Evolutionary conservation across 2,113 vertebrate species (phyloP).

Genomic region (Chelonoidis abingdonii): DNA sequence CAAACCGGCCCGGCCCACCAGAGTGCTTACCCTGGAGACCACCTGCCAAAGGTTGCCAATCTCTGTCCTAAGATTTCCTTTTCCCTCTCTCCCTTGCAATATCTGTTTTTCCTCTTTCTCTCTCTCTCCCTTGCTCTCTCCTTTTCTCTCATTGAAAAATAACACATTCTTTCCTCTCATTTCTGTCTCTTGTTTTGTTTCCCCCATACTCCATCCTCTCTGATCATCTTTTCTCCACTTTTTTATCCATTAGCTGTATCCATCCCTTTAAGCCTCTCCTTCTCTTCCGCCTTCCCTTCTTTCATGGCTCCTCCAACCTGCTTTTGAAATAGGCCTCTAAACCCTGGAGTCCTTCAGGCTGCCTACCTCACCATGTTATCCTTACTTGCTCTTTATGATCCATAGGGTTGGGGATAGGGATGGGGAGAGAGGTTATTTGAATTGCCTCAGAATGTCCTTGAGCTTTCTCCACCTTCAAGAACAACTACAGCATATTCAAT

Average conservation of each 20-base stretch:
- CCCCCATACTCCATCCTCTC: neutral
- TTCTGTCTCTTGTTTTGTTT: neutral
- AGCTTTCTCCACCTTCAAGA: neutral
- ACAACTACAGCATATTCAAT: neutral
- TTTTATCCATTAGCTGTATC: neutral
- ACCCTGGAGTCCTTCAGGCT: neutral
- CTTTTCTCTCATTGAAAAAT: neutral
- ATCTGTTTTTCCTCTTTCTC: neutral
- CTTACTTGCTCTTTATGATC: neutral
- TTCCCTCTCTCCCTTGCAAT: neutral
- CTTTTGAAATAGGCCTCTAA: neutral
- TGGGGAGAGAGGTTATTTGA: neutral
- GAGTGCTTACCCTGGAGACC: too few relatives aligned
- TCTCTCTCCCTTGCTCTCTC: neutral
- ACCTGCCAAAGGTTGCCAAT: too few relatives aligned
- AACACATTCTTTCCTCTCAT: neutral
- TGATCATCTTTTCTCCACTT: neutral
- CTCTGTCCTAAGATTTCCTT: neutral
- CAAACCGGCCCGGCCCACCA: too few relatives aligned
- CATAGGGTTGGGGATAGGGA: neutral
- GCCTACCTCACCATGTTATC: neutral
- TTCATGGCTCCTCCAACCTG: neutral
- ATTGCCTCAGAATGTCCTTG: neutral
- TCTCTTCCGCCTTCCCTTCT: neutral
- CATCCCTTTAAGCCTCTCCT: neutral